Percentiles rank a stretch among this genome's conserved stretches.
Evolutionary conservation across 2,888 invertebrate genomes (phyloP).

Genomic region (Sceliomorpha sp.): DNA sequence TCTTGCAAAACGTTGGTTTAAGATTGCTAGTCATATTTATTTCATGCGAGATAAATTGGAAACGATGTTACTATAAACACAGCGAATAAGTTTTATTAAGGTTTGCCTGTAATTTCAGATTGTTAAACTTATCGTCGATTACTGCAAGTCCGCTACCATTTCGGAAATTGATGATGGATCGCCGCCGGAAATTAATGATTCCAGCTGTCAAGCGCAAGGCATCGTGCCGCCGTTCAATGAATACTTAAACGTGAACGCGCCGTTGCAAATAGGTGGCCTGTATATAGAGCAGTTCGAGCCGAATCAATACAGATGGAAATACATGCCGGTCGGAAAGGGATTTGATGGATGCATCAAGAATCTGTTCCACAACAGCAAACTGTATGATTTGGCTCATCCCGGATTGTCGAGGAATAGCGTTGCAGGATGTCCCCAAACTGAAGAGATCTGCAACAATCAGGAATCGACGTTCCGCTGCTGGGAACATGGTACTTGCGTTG

Average conservation of each 20-base stretch:
- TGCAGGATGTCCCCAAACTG: slow-evolving; percentile 95
- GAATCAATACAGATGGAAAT: slow-evolving; percentile 93
- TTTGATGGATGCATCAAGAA: slow-evolving; percentile 98
- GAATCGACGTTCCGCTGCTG: slow-evolving; percentile 92
- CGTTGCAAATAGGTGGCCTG: slow-evolving; percentile 96
- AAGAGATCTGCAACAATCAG: slow-evolving; percentile 93
- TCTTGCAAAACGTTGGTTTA: not conserved
- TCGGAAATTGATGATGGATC: slow-evolving; percentile 95
- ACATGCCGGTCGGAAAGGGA: slow-evolving; percentile 92
- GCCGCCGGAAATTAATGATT: slow-evolving; percentile 92
- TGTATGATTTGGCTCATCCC: slow-evolving; percentile 97
- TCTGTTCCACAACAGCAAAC: slow-evolving; percentile 95
- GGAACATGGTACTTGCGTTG: slow-evolving; percentile 97
- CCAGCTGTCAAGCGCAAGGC: slow-evolving; percentile 93
- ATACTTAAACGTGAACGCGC: slow-evolving; percentile 96
- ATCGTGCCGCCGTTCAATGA: slow-evolving; percentile 96
- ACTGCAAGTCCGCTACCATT: slow-evolving; percentile 93
- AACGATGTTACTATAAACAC: too few relatives aligned
- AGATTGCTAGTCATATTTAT: too few relatives aligned
- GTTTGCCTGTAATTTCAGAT: slow-evolving; percentile 82
- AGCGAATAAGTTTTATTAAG: too few relatives aligned
- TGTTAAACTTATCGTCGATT: slow-evolving; percentile 95
- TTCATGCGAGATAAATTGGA: too few relatives aligned
- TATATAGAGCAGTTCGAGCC: slow-evolving; percentile 95
- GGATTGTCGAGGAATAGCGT: slow-evolving; percentile 92